Percentiles rank a stretch among this genome's conserved stretches.
phyloP scores from a whole-genome alignment of 2,113 vertebrate genomes.

The Pomatostomus ruficeps region DNA sequence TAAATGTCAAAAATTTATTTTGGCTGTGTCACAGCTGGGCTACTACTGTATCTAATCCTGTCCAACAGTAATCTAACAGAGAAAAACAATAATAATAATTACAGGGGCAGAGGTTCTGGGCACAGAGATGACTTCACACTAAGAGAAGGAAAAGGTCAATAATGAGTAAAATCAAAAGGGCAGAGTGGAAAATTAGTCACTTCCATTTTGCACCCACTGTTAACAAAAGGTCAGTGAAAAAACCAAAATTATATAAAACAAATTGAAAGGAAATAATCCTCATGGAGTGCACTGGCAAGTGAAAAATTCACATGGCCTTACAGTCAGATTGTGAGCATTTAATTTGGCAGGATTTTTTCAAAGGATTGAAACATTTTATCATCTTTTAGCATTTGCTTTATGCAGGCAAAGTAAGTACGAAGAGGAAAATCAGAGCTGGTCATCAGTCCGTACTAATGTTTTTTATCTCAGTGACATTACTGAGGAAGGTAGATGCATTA shows the following conservation, averaged over 20 bases:
- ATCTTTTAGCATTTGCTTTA: background rate
- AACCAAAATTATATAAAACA: background rate
- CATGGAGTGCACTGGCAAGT: background rate
- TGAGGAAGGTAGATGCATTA: background rate
- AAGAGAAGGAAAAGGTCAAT: background rate
- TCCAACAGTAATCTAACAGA: background rate
- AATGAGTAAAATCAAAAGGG: background rate
- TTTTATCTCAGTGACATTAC: background rate
- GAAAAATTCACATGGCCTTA: background rate
- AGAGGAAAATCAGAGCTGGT: background rate
- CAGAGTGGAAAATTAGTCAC: background rate
- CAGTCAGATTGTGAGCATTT: background rate
- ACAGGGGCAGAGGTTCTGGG: background rate
- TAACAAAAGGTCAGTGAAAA: background rate
- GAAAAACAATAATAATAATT: background rate
- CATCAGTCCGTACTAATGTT: background rate
- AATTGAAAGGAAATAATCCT: background rate
- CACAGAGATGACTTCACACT: background rate
- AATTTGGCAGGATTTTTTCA: background rate
- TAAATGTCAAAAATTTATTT: background rate
- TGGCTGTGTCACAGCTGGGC: background rate
- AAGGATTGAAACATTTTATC: background rate
- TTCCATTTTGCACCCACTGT: background rate
- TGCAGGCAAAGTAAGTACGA: background rate
- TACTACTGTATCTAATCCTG: background rate